These are phyloP conservation scores for Schizopygopsis pylzovi DNA, from an alignment of 2,797 vertebrate species.

Conservation along the genomic window DNA sequence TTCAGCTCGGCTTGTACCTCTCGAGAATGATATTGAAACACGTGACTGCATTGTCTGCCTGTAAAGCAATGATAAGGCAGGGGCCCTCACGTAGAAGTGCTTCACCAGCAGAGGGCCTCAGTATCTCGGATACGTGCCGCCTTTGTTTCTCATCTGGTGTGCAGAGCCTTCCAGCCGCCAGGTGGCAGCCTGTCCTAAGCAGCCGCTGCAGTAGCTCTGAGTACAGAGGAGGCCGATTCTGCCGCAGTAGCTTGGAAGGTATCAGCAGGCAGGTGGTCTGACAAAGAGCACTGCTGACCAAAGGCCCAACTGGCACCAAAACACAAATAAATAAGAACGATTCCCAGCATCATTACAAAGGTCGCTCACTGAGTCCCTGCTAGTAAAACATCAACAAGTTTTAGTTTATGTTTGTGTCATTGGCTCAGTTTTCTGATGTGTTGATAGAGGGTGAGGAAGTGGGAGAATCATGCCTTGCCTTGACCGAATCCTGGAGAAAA, in stretches of 20 bases:
- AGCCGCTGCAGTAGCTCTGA: conserved; percentile 70
- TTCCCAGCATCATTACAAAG: conserved; percentile 66
- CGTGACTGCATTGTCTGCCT: conserved; percentile 65
- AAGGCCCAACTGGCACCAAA: conserved; percentile 61
- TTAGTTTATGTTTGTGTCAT: conserved; percentile 41
- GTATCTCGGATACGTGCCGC: conserved; percentile 56
- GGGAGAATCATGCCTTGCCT: conserved; percentile 38
- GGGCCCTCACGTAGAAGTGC: conserved; percentile 53
- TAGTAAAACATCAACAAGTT: conserved; percentile 51
- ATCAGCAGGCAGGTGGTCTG: conserved; percentile 78
- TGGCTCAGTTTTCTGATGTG: conserved; percentile 9
- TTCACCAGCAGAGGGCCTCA: conserved; percentile 50
- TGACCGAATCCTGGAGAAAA: conserved; percentile 20
- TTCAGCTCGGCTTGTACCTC: conserved; percentile 63
- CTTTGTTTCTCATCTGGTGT: conserved; percentile 67
- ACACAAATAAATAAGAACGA: conserved; percentile 67
- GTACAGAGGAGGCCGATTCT: conserved; percentile 59
- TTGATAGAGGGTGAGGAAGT: neutral
- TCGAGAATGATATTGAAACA: conserved; percentile 69
- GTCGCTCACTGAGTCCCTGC: conserved; percentile 56
- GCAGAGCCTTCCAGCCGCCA: conserved; percentile 73
- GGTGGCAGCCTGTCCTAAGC: conserved; percentile 69
- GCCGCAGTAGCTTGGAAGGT: conserved; percentile 64
- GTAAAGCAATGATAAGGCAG: conserved; percentile 73
- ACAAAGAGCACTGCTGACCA: conserved; percentile 62